Conservation (phyloP, 2,797 vertebrate genomes). For the Siniperca obscura region DNA sequence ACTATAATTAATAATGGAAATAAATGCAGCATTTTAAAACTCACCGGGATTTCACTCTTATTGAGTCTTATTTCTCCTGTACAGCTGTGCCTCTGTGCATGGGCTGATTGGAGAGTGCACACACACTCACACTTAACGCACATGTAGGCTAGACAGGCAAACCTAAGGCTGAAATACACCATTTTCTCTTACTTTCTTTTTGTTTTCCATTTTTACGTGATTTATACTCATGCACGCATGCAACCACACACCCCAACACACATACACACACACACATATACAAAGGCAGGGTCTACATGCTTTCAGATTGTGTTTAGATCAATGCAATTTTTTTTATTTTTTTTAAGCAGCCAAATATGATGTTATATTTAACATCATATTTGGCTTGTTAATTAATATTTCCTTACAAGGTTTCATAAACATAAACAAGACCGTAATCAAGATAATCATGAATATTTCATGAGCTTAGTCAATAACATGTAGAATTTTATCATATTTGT, state of each 20-base stretch:
- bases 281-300: background rate
- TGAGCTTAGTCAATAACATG: background rate
- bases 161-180: background rate
- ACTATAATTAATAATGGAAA: constrained; percentile 87
- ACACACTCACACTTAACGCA: constrained; percentile 9
- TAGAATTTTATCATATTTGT: background rate
- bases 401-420: constrained; percentile 6
- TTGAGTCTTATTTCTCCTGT: constrained; percentile 73
- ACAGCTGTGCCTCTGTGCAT: constrained; percentile 73
- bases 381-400: constrained; percentile 5
- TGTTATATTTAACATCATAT: background rate
- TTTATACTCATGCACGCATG: background rate
- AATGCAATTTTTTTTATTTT: background rate
- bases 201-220: background rate
- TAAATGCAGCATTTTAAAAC: constrained; percentile 80
- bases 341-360: background rate
- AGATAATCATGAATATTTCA: background rate
- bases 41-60: constrained; percentile 73
- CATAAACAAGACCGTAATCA: background rate
- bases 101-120: constrained; percentile 44
- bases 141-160: background rate
- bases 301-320: background rate
- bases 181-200: background rate
- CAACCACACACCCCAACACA: background rate
- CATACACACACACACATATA: background rate